Evolutionary conservation across 2,888 invertebrate genomes (phyloP).

Genomic region (Chloromyia formosa): DNA sequence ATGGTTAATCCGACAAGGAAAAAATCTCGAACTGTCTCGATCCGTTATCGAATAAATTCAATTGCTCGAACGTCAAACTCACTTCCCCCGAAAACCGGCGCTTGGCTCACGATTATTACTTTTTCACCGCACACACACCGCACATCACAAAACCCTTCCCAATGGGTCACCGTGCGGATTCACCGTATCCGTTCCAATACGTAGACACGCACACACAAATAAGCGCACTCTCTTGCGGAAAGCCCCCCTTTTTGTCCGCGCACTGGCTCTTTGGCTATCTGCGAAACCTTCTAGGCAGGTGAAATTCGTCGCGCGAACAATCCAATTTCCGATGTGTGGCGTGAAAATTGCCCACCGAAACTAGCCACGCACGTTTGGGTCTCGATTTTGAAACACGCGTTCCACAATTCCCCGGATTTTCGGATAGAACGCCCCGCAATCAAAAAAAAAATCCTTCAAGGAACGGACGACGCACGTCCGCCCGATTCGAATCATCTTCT

Average conservation of each 20-base stretch:
- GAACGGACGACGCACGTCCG: constrained; percentile 18
- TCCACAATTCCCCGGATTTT: neutral
- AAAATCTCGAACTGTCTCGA: too few relatives aligned
- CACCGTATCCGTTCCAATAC: neutral
- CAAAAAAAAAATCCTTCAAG: neutral
- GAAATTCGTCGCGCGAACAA: constrained; percentile 24
- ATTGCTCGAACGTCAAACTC: too few relatives aligned
- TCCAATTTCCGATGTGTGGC: neutral
- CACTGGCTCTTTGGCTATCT: neutral
- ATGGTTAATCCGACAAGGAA: too few relatives aligned
- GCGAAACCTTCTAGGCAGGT: constrained; percentile 38
- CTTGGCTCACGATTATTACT: too few relatives aligned
- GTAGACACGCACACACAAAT: too few relatives aligned
- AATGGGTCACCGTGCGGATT: constrained; percentile 21
- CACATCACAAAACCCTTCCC: constrained; percentile 9
- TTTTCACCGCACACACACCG: too few relatives aligned
- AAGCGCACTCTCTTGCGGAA: too few relatives aligned
- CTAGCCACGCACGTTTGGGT: too few relatives aligned
- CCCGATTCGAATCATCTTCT: constrained; percentile 8
- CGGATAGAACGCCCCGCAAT: neutral
- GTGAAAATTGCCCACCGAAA: neutral
- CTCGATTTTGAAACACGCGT: too few relatives aligned
- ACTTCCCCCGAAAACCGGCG: too few relatives aligned
- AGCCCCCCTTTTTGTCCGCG: too few relatives aligned
- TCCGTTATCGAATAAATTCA: too few relatives aligned